Conservation (phyloP, 2,113 vertebrate genomes). For the Hemichromis elongatus region DNA sequence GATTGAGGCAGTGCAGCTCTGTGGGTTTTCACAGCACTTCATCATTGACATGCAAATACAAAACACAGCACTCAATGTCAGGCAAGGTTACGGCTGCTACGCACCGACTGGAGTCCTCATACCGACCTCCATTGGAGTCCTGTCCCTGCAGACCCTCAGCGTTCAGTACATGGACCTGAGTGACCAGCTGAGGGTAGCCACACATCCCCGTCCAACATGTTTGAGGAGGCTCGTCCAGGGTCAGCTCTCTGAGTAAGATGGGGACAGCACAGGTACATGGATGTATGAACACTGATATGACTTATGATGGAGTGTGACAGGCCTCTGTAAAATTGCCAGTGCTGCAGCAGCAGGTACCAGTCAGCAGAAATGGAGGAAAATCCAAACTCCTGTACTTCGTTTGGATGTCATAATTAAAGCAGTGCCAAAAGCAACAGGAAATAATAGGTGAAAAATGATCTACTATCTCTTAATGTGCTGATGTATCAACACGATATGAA, state of each 20-base stretch:
- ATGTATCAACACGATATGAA: neutral
- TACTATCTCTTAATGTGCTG: neutral
- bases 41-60: neutral
- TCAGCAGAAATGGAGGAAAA: neutral
- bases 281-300: neutral
- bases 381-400: neutral
- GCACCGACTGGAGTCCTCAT: neutral
- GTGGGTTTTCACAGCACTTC: slow-evolving; percentile 6
- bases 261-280: neutral
- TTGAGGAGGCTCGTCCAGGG: slow-evolving; percentile 83
- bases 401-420: neutral
- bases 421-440: neutral
- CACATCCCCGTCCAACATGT: slow-evolving; percentile 95
- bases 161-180: slow-evolving; percentile 88
- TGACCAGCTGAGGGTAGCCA: slow-evolving; percentile 90
- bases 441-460: neutral
- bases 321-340: neutral
- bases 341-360: neutral
- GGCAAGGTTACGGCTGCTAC: neutral
- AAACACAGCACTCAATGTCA: neutral
- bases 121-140: slow-evolving; percentile 80
- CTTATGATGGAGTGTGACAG: neutral
- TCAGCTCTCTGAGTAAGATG: slow-evolving; percentile 81
- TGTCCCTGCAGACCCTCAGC: slow-evolving; percentile 86
- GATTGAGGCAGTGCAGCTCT: slow-evolving; percentile 40